phyloP scores from a whole-genome alignment of 2,797 vertebrate genomes.

The Serranus cabrilla region DNA sequence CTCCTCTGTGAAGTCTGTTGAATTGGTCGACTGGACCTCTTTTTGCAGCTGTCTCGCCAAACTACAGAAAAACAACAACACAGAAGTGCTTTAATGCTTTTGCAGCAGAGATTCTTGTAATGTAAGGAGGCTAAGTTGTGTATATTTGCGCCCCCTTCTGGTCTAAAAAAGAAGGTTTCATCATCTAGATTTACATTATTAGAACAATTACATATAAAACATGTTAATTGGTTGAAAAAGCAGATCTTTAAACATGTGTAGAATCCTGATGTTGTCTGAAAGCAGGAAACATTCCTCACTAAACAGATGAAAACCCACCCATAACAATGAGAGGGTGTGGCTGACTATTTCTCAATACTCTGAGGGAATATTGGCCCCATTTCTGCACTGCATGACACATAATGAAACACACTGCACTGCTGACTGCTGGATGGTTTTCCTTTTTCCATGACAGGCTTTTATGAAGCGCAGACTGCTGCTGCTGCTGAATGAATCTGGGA shows the following conservation, averaged over 20 bases:
- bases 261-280: not conserved
- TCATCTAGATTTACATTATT: constrained; percentile 8
- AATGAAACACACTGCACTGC: constrained; percentile 35
- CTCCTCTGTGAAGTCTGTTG: constrained; percentile 95
- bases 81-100: constrained; percentile 21
- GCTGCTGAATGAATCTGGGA: constrained; percentile 14
- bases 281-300: constrained; percentile 48
- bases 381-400: constrained; percentile 57
- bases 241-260: not conserved
- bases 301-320: constrained; percentile 69
- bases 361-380: constrained; percentile 58
- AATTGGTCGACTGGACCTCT: constrained; percentile 94
- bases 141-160: constrained; percentile 61
- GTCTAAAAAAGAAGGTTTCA: not conserved
- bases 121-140: not conserved
- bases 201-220: constrained; percentile 21
- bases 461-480: not conserved
- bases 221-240: not conserved
- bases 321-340: constrained; percentile 83
- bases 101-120: constrained; percentile 4
- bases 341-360: constrained; percentile 75
- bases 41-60: constrained; percentile 97
- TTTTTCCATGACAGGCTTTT: constrained; percentile 10
- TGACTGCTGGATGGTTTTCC: not conserved
- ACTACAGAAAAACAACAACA: constrained; percentile 80